Base-by-base conservation (phyloP, 2,888 invertebrate genomes). In the Chrysolina haemoptera region DNA sequence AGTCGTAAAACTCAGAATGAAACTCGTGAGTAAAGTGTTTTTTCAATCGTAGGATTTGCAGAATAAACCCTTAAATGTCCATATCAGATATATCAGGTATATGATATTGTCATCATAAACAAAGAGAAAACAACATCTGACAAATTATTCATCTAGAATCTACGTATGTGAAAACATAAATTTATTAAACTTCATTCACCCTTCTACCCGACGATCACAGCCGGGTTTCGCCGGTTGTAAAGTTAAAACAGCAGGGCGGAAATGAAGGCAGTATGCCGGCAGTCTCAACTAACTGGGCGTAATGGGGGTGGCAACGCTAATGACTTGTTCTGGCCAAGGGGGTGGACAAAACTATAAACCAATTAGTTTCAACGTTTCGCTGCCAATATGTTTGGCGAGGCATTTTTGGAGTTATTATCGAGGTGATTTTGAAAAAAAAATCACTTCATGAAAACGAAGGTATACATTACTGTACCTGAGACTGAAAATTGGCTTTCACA, bases 271-370 rank as follows among this genome's bases (percentile, higher is more conserved):
- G 71, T 63, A 68, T 70, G 74, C 70, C 76, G 79, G 74, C 77
- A 78, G 65, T 74, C 74, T 78, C 71, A 74, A 76, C 76, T 70
- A 77, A 76, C 68, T 62, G 79, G 76, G 77, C 76, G 75, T 74
- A 59, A 77, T 69, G 35, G 74, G 78, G 78, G 73, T 74, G 74
- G 76, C 40, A 53, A 71, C 76, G 71, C 75, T 79, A 80, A 80
- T 80, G 77, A 79, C 78, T 66, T 65, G 69, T 75, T 75, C 71
- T 65, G 74, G 59, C 76, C 76, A 71, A 75, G 75, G 77, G 80
- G 80, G 74, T 80, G 79, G 79, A 79, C 79, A 76, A 75, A 74
- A 78, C 79, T 78, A 80, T 80, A 78, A 80, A 78, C 76, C 79
- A 81, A 81, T 81, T 81, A 81, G 80, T 75, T 67, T 73, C 71